Base-by-base conservation (phyloP, 2,113 vertebrate genomes). In the Daubentonia madagascariensis region DNA sequence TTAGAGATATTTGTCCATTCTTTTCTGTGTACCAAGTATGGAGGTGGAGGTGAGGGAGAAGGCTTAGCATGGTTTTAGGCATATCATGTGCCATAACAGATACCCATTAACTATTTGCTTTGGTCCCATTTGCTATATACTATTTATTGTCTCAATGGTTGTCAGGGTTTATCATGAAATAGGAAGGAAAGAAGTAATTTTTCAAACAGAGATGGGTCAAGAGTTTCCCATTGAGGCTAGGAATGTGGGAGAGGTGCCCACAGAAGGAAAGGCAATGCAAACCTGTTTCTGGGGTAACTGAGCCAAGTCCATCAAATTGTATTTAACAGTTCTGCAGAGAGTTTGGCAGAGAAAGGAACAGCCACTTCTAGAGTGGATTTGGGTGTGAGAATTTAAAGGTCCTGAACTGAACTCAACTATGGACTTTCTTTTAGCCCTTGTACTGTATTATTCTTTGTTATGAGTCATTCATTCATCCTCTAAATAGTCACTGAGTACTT, bases 391-490 rank as follows among this genome's bases (percentile, higher is more conserved):
- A 96, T 79, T 68, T 68, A 94, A 91, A 95, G 43, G 54, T 79
- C 67, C 89, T 89, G 37, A 87, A 94, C 70, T 67, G 67, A 96
- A 93, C 43, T 96, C 67, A 92, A 80, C 50, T 84, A 35, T 68
- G 92, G 95, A 90, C 79, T 95, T 89, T 37, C 79, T 95, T 95
- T 96, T 94, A 70, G 48, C 89, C 84, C 84, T 93, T 72, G 59
- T 89, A 43, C 30, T 37, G 30, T 25, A 17, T 79, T 75, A 25
- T 85, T 97, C 81, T 75, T 85, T 83, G 18, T 91, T 80, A 76
- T 90, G 89, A 97, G 45, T 87, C 17, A 10, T 85, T 94, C 85
- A 96, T 85, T 94, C 37, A 76, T 78, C 28, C 14, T 97, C 35
- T 57, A n/a, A 94, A 6, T 83, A 91, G 61, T 59, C 52, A 40